phyloP scores from a whole-genome alignment of 2,113 vertebrate genomes.

The Centropus bengalensis region DNA sequence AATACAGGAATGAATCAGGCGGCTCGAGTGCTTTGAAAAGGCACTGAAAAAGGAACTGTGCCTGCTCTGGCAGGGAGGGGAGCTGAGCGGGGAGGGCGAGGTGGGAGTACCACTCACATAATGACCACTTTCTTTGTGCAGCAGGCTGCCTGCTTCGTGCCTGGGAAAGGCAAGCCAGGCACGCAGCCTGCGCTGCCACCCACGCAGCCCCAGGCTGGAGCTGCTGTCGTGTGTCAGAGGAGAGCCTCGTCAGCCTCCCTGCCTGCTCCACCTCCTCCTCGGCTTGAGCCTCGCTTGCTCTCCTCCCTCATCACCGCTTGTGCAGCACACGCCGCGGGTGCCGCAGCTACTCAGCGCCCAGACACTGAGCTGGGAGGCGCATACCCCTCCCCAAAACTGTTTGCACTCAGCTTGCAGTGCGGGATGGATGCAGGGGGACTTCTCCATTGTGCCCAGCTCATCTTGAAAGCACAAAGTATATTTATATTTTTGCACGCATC shows the following conservation, averaged over 20 bases:
- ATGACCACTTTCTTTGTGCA: slow-evolving; percentile 35
- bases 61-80: not conserved
- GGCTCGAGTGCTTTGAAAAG: not conserved
- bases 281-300: not conserved
- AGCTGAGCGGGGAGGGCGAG: not conserved
- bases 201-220: slow-evolving; percentile 62
- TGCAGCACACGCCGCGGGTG: not conserved
- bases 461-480: not conserved
- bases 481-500: not conserved
- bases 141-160: slow-evolving; percentile 61
- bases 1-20: not conserved
- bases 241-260: slow-evolving; percentile 26
- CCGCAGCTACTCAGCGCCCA: not conserved
- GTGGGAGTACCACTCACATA: slow-evolving; percentile 3
- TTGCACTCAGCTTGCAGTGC: not conserved
- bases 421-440: not conserved
- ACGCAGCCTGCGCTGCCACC: slow-evolving; percentile 66
- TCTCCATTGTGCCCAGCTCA: not conserved
- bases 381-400: not conserved
- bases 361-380: not conserved
- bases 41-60: not conserved
- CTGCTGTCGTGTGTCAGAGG: slow-evolving; percentile 69
- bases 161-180: slow-evolving; percentile 72
- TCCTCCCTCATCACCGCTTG: not conserved
- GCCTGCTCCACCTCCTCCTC: not conserved